Evolutionary conservation across 2,888 invertebrate species (phyloP), one percentile per base, ranked within the genome.

Genomic region (Scaptomyza parva): DNA sequence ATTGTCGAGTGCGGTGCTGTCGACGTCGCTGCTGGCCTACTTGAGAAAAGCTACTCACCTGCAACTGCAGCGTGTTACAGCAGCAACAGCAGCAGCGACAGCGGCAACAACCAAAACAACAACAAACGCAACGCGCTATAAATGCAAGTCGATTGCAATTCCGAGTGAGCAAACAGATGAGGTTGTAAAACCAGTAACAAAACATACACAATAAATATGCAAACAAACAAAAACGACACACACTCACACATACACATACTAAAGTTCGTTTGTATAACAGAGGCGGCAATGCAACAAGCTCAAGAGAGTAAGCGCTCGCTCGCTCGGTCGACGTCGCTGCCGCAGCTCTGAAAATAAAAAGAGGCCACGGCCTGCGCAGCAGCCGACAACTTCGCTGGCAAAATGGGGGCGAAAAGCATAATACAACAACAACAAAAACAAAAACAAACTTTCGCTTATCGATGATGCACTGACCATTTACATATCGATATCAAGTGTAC

Each of bases 321-420:
- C 39, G 53, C 57, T 55, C 59, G 28, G 50, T 33, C 28, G 35
- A 6, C 57, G 61, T 55, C 55, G 66, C 43, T 44, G 59, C 30
- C 26, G 54, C 53, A 30, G 50, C 58, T 48, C 54, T 41, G 35
- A 37, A 17, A 17, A 17, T 14, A 52, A 40, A 88, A 79, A 85
- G 74, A 74, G 83, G 86, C 89, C 88, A 82, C 67, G 83, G 79
- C 69, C 71, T 63, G 68, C 61, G 54, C 68, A 58, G 63, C 65
- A 60, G 51, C 28, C 51, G 50, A 57, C 53, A 54, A 69, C 68
- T 66, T 54, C 55, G 70, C 63, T 68, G 66, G 60, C 63, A 70
- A 87, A 86, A 78, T 82, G 68, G 81, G 81, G 82, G 48, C 88
- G 70, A 65, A 43, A 58, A 68, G 35, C 30, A 53, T 9, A 45